Evolutionary conservation across 2,888 invertebrate species (phyloP), one percentile per base, ranked within the genome.

Genomic region (Phrixothrix hirtus): DNA sequence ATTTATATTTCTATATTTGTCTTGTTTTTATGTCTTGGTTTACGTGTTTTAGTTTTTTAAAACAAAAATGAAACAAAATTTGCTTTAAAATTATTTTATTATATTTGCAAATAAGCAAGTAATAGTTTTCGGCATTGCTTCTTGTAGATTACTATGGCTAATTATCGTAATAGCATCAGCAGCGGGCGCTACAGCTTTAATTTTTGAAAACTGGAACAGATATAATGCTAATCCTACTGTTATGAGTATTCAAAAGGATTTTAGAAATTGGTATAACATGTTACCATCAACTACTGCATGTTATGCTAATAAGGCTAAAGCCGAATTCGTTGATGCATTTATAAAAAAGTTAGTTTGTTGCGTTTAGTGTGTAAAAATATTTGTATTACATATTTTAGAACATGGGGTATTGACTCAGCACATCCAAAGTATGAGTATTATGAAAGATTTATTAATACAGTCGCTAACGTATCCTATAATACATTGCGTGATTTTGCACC

Each of bases 221-320:
- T 85, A 79, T 71, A 76, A 75, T 32, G 82, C 81, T 32, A 83
- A 78, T 63, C 84, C 85, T 0, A 85, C 84, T 0, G 84, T 85
- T 2, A 81, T 84, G 5, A 81, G 84, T 0, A 67, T 85, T 54
- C 80, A 84, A 62, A 85, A 84, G 58, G 82, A 85, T 72, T 85
- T 78, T 68, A 69, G 84, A 32, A 79, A 80, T 27, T 85, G 85
- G 84, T 71, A 76, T 38, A 82, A 80, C 67, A 77, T 78, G 9
- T 75, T 84, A 58, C 83, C 84, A 0, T 81, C 80, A 0, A 70
- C 81, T 2, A 85, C 84, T 0, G 77, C 78, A 27, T 84, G 84
- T 62, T 75, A 78, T 48, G 59, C 70, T 57, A 75, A 79, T 13
- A 66, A 67, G 60, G 67, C 76, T 0, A 76, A 80, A 57, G 47